Percentiles rank a stretch among this genome's conserved stretches.
phyloP scores from a whole-genome alignment of 2,113 vertebrate species.

The Hydropotes inermis region DNA sequence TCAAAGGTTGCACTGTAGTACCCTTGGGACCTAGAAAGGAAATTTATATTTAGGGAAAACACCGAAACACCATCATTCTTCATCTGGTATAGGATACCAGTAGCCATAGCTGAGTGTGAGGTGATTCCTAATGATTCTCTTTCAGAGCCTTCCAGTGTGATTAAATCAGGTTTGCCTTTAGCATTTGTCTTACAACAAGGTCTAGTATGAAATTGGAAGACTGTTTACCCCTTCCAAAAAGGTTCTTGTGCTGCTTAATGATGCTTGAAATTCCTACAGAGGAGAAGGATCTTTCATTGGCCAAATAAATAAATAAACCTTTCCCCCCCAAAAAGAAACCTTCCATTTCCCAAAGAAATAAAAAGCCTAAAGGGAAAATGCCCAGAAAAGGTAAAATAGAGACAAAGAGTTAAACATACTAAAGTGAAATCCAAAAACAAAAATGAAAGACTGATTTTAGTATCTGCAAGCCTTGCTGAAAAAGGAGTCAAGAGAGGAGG shows the following conservation, averaged over 20 bases:
- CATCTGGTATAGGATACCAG: not conserved
- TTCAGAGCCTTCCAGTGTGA: not conserved
- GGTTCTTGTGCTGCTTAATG: not conserved
- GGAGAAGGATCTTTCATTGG: not conserved
- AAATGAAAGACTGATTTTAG: not conserved
- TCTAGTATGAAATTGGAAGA: not conserved
- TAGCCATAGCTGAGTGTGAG: not conserved
- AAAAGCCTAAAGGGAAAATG: constrained; percentile 11
- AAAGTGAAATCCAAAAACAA: not conserved
- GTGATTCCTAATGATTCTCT: not conserved
- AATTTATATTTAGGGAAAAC: not conserved
- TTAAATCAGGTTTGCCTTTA: not conserved
- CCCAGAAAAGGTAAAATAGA: constrained; percentile 17
- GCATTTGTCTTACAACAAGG: not conserved
- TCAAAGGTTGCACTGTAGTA: not conserved
- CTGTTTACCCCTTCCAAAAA: not conserved
- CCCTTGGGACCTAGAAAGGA: not conserved
- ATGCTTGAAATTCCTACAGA: not conserved
- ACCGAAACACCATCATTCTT: not conserved
- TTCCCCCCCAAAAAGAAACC: not conserved
- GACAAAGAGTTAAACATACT: constrained; percentile 5
- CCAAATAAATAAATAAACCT: not conserved
- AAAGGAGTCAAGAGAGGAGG: not conserved
- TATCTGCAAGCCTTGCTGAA: not conserved
- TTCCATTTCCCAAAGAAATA: constrained; percentile 13